Percentiles rank a stretch among this genome's conserved stretches.
phyloP scores from a whole-genome alignment of 2,888 invertebrate genomes.

The Eudasyphora cyanicolor region DNA sequence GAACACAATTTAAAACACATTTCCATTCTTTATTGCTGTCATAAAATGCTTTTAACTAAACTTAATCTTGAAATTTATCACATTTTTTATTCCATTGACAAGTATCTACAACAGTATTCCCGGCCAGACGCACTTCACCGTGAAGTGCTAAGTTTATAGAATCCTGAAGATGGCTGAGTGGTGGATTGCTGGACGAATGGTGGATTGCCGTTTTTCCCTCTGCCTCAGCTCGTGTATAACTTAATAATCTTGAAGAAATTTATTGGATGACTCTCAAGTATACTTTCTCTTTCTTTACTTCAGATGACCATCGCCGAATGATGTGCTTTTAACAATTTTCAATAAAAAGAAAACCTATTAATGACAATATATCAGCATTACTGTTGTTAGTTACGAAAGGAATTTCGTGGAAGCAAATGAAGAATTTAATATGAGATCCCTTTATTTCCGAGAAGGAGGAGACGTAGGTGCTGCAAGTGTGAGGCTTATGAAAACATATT shows the following conservation, averaged over 20 bases:
- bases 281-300: no score
- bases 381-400: not conserved
- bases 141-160: not conserved
- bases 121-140: not conserved
- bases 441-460: no score
- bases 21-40: not conserved
- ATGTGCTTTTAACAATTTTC: not conserved
- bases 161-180: no score
- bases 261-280: constrained; percentile 1
- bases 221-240: not conserved
- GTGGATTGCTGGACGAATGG: not conserved
- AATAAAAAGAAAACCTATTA: not conserved
- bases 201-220: not conserved
- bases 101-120: not conserved
- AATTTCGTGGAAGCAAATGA: not conserved
- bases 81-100: not conserved
- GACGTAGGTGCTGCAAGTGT: not conserved
- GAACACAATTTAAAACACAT: not conserved
- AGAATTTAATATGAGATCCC: not conserved
- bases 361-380: not conserved
- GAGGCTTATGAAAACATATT: not conserved
- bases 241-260: not conserved
- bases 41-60: not conserved
- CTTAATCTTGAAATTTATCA: not conserved
- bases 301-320: not conserved